Evolutionary conservation across 2,797 vertebrate species (phyloP).

Genomic region (Esox masquinongy): DNA sequence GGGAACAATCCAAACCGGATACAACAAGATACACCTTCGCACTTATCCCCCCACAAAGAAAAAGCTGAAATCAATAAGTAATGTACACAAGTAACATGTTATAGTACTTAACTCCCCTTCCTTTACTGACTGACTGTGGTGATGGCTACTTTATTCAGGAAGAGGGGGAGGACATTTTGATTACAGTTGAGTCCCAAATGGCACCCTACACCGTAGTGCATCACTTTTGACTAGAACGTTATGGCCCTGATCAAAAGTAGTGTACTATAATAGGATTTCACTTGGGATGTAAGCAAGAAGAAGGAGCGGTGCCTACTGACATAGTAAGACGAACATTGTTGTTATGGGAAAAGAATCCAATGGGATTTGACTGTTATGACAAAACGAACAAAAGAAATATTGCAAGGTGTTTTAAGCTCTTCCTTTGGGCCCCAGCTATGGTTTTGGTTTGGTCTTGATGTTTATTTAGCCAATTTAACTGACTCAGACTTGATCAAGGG

Average conservation of each 20-base stretch:
- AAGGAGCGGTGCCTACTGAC: neutral
- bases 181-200: neutral
- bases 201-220: neutral
- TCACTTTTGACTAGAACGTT: neutral
- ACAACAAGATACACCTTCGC: slow-evolving; percentile 1
- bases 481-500: neutral
- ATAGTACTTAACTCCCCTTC: neutral
- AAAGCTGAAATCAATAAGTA: slow-evolving; percentile 22
- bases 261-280: neutral
- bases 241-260: neutral
- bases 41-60: neutral
- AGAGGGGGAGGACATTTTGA: slow-evolving; percentile 4
- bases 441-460: neutral
- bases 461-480: neutral
- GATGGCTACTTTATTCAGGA: neutral
- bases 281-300: neutral
- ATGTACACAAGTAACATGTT: slow-evolving; percentile 26
- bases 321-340: neutral
- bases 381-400: neutral
- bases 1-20: slow-evolving; percentile 22
- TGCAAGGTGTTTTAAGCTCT: neutral
- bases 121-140: neutral
- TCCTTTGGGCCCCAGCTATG: neutral
- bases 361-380: neutral
- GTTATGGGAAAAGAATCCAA: slow-evolving; percentile 4